Percentiles rank a stretch among this genome's conserved stretches.
Evolutionary conservation across 2,797 vertebrate species (phyloP).

Genomic region (Fistularia commersonii): DNA sequence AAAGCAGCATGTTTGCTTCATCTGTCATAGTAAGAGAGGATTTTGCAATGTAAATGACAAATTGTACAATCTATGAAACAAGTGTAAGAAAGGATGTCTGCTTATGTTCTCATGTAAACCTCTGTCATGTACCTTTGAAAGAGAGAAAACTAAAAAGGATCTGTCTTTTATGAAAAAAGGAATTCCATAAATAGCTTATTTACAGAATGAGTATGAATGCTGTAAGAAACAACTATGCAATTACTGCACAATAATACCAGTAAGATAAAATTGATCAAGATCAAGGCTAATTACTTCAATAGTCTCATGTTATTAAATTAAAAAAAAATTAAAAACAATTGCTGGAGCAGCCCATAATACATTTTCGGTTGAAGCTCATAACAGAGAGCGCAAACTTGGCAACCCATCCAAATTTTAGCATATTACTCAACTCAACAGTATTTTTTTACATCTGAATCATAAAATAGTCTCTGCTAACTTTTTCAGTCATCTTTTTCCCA

Average conservation of each 20-base stretch:
- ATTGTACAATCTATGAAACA: background rate
- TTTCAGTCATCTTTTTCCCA: background rate
- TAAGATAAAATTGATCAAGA: background rate
- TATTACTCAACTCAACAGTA: constrained; percentile 5
- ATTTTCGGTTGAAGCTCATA: constrained; percentile 4
- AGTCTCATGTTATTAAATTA: background rate
- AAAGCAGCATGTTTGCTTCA: constrained; percentile 1
- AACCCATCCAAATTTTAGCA: constrained; percentile 10
- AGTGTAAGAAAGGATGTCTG: background rate
- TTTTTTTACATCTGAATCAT: constrained; percentile 25
- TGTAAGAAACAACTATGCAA: background rate
- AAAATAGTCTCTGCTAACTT: constrained; percentile 16
- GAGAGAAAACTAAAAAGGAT: constrained; percentile 1
- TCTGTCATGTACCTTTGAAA: constrained; percentile 15
- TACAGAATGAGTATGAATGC: background rate
- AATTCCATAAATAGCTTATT: constrained; percentile 2
- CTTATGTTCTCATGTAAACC: constrained; percentile 2
- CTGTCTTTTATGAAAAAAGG: background rate
- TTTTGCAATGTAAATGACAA: background rate
- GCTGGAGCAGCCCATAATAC: background rate
- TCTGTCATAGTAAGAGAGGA: background rate
- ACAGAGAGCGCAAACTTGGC: constrained; percentile 9
- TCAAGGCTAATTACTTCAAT: too few species aligned
- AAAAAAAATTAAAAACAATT: background rate
- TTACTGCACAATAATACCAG: background rate